Base-by-base conservation (phyloP, 2,888 invertebrate species). In the Amblyteles armatorius region DNA sequence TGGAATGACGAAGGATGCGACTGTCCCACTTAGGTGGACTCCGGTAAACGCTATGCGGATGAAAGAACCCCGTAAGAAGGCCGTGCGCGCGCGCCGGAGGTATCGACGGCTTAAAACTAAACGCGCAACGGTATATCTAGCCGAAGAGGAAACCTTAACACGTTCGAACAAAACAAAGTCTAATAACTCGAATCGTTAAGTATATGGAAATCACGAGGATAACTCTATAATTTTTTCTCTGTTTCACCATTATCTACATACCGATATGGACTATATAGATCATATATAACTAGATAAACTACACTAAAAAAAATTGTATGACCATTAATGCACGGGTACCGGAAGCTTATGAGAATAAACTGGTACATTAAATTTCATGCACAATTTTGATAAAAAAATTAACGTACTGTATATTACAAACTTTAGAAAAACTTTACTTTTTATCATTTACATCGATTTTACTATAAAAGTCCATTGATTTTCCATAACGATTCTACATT, bases 1-100 rank as follows among this genome's bases (percentile, higher is more conserved):
- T 90, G 86, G 92, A 90, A 92, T 91, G 92, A 91, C 91, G 90
- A 92, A 93, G 92, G 93, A 93, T 93, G 92, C 82, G 91, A 91
- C 88, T 91, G 93, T 93, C 92, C 93, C 90, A 93, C 93, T 93
- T 92, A 60, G 87, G 90, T 72, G 82, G 52, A 87, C 88, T 86
- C 87, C 86, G 88, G 81, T 84, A 88, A 87, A 87, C 88, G 92
- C 90, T 90, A 91, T 91, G 89, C 90, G 89, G 90, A 90, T 90
- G 88, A 89, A 86, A 89, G 88, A 87, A 87, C 88, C 86, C 86
- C 87, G 88, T 89, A 90, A 90, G 87, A 89, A 90, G 89, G 90
- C 89, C 84, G 84, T 72, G 80, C 52, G 48, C 55, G 40, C 55
- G 55, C 22, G 60, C 13, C 60, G 60, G 26, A 11, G 60, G 60